Percentiles rank a stretch among this genome's conserved stretches.
Evolutionary conservation across 2,888 invertebrate species (phyloP).

Genomic region (Hartigia nigra): DNA sequence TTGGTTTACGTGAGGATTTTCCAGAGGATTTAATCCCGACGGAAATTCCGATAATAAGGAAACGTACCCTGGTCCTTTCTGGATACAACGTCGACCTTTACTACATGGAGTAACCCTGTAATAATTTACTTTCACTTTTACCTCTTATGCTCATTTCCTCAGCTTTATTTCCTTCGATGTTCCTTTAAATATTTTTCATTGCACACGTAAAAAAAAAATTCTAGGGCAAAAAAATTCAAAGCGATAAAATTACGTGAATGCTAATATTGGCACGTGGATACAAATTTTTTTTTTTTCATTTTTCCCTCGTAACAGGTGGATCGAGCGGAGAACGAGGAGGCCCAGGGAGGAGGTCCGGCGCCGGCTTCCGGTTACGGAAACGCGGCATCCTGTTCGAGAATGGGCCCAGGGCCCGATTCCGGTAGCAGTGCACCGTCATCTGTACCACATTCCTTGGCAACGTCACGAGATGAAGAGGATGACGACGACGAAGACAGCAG

Average conservation of each 20-base stretch:
- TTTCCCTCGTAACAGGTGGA: slow-evolving; percentile 52
- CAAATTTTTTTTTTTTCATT: not conserved
- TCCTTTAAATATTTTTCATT: not conserved
- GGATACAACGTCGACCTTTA: not conserved
- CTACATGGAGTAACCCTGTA: not conserved
- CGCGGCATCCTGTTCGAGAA: slow-evolving; percentile 60
- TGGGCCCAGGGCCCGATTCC: slow-evolving; percentile 63
- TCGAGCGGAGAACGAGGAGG: slow-evolving; percentile 63
- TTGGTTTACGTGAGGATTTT: not conserved
- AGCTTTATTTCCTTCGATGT: too few species aligned
- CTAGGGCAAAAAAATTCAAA: not conserved
- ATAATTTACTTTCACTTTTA: not conserved
- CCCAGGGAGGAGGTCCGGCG: slow-evolving; percentile 58
- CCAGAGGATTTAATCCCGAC: not conserved
- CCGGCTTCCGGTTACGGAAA: slow-evolving; percentile 48
- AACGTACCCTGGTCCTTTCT: not conserved
- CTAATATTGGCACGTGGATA: not conserved
- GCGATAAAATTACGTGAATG: not conserved
- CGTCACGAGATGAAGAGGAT: slow-evolving; percentile 75
- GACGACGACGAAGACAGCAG: slow-evolving; percentile 70
- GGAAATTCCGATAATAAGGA: not conserved
- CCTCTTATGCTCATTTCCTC: not conserved
- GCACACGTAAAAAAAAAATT: not conserved
- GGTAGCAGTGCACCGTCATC: slow-evolving; percentile 64
- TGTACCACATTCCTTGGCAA: slow-evolving; percentile 70